A percentile compares a stretch with the other conserved stretches of the same genome.
Conservation (phyloP, 2,888 invertebrate species). For the Cephalotes varians region DNA sequence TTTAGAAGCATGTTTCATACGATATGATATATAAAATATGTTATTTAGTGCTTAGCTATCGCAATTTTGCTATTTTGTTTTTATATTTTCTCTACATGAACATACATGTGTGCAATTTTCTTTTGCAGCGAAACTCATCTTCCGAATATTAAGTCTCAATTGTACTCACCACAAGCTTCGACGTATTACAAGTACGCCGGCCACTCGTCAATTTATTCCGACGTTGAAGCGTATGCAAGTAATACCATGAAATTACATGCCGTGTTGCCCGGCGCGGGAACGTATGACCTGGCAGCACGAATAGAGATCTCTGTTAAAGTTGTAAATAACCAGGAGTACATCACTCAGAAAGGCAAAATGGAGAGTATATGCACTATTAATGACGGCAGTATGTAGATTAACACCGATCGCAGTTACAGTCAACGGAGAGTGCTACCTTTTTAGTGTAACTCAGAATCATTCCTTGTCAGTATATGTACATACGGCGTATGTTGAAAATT, state of each 20-base stretch:
- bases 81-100: not conserved
- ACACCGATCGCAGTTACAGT: slow-evolving; percentile 31
- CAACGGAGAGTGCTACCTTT: slow-evolving; percentile 56
- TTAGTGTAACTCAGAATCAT: slow-evolving; percentile 67
- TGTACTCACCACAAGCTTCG: slow-evolving; percentile 85
- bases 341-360: slow-evolving; percentile 82
- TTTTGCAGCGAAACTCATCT: slow-evolving; percentile 82
- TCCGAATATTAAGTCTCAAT: slow-evolving; percentile 82
- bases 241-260: slow-evolving; percentile 88
- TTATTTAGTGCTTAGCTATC: not conserved
- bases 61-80: not conserved
- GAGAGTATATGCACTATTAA: slow-evolving; percentile 83
- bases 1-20: not conserved
- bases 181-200: slow-evolving; percentile 85
- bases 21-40: not conserved
- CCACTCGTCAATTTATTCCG: slow-evolving; percentile 85
- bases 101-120: slow-evolving; percentile 59
- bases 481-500: slow-evolving; percentile 33
- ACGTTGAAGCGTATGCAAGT: slow-evolving; percentile 86
- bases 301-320: slow-evolving; percentile 86
- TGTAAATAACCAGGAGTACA: slow-evolving; percentile 78
- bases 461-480: slow-evolving; percentile 66
- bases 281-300: slow-evolving; percentile 89
- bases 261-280: slow-evolving; percentile 89
- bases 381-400: slow-evolving; percentile 67